These are phyloP conservation scores for Anser brachyrhynchus DNA, from an alignment of 2,113 vertebrate species.

Conservation along the genomic window DNA sequence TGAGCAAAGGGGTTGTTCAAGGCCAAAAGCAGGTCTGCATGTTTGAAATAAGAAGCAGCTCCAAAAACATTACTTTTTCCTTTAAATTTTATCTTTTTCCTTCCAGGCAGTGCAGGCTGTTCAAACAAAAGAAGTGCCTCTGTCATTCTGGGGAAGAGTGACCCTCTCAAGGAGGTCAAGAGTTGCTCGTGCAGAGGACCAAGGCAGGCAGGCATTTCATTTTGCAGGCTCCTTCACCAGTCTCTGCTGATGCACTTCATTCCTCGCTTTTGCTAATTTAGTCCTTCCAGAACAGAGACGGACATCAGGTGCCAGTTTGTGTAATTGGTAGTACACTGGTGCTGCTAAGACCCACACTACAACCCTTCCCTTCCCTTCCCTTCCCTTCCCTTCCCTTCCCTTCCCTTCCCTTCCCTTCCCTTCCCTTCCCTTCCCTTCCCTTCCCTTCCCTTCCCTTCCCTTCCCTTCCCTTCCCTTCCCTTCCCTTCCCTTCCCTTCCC, in stretches of 20 bases:
- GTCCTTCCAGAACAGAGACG: neutral
- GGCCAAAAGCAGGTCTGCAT: neutral
- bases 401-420: neutral
- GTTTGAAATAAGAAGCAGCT: neutral
- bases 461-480: too few species aligned
- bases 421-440: too few species aligned
- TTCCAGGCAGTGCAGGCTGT: neutral
- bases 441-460: too few species aligned
- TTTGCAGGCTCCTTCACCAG: neutral
- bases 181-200: neutral
- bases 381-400: neutral
- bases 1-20: constrained; percentile 4
- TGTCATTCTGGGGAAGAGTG: neutral
- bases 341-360: neutral
- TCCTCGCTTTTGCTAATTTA: neutral
- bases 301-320: neutral
- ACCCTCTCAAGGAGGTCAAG: neutral
- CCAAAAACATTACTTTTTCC: neutral
- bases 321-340: neutral
- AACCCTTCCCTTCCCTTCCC: neutral
- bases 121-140: neutral
- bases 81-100: neutral
- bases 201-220: neutral
- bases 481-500: neutral
- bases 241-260: neutral